Evolutionary conservation across 1,140 invertebrate species (phyloP), one percentile per base, ranked within the genome.

Genomic region (Heliconius eleuchia): DNA sequence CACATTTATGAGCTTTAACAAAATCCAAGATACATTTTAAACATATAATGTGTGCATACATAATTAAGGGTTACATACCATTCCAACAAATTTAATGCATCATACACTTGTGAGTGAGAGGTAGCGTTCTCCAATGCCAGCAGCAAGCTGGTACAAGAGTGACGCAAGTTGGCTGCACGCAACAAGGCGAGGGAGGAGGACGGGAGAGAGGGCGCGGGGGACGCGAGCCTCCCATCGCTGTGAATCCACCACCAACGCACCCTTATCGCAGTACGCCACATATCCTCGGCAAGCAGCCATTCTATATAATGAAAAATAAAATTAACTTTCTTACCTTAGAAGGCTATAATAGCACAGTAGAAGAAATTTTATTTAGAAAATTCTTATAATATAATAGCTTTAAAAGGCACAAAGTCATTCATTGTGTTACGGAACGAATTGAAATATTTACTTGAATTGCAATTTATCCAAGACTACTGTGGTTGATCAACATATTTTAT

Each of bases 71-170:
- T n/a, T 66, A 66, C 60, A 66, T 27, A 96, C 96, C 95, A 95
- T 75, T 94, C 95, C 18, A 96, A 85, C 60, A 94, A 92, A 84
- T 95, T 90, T 2, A 96, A 80, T 6, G 95, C 93, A 60, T 95
- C 92, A 23, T 85, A 88, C 30, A 96, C 96, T 80, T 94, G 92
- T 42, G 89, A 86, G 80, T 96, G 96, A 0, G 95, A 94, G 0
- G 95, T 96, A 16, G 96, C 96, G 89, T 96, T 96, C 85, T 96
- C 96, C 55, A 97, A 91, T n/a, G 91, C 92, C 19, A 95, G 89
- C 16, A 96, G 83, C 74, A 95, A 94, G 77, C 95, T 93, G 57
- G 95, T 90, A 74, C 94, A 93, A 42, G 91, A 95, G 82, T 94
- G 76, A 1, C 55, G 52, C 3, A 95, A 88, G 74, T 91, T 95